Percentiles rank a stretch among this genome's conserved stretches.
These are phyloP conservation scores for Cichladusa arquata DNA, from an alignment of 2,113 vertebrate genomes.

Conservation along the genomic window DNA sequence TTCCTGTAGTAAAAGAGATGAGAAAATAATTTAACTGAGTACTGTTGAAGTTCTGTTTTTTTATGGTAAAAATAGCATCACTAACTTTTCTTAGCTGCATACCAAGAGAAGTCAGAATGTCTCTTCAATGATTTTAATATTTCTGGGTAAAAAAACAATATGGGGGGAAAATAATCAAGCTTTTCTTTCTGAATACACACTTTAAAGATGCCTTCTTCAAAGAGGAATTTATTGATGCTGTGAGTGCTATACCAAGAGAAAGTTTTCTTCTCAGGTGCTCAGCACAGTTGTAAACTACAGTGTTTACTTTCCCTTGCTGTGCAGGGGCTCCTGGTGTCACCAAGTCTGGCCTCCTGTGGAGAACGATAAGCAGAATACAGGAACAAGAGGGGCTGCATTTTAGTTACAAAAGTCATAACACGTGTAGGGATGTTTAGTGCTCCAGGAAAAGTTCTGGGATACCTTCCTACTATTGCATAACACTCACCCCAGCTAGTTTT, in stretches of 20 bases:
- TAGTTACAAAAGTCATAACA: neutral
- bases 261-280: neutral
- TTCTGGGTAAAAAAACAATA: neutral
- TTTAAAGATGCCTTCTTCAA: neutral
- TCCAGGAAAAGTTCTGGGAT: neutral
- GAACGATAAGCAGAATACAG: neutral
- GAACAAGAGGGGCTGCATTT: neutral
- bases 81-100: neutral
- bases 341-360: neutral
- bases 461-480: neutral
- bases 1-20: neutral
- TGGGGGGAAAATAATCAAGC: fast-evolving
- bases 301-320: neutral
- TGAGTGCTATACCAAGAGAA: neutral
- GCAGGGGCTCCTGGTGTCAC: neutral
- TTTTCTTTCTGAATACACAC: neutral
- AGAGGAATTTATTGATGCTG: neutral
- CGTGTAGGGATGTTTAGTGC: neutral
- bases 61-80: neutral
- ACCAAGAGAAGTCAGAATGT: neutral
- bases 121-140: neutral
- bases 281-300: neutral
- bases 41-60: neutral
- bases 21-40: neutral
- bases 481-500: neutral